phyloP scores from a whole-genome alignment of 1,140 invertebrate species.

The Philotrypesis tridentata region DNA sequence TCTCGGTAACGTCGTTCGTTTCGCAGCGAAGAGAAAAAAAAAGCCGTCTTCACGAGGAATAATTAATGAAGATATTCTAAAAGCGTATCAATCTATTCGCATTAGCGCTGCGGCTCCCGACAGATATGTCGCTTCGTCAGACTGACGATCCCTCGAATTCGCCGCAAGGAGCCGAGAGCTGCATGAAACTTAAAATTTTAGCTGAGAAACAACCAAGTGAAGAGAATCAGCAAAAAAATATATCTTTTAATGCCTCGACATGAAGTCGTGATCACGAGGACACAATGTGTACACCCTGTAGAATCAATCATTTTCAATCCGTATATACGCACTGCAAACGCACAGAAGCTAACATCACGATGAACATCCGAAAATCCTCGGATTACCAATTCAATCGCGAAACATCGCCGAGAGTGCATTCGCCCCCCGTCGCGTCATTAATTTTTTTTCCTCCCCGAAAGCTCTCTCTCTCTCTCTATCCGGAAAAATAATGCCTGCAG shows the following conservation, averaged over 20 bases:
- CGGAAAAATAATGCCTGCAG: background rate
- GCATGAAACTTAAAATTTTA: too few species aligned
- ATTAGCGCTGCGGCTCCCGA: background rate
- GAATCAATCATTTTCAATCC: background rate
- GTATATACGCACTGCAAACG: background rate
- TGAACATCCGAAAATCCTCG: slow-evolving; percentile 18
- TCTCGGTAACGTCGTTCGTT: background rate
- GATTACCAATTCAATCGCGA: slow-evolving; percentile 30
- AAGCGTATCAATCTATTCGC: slow-evolving; percentile 28
- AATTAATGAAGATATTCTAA: slow-evolving; percentile 32
- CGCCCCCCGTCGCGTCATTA: slow-evolving; percentile 4
- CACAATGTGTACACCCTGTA: too few species aligned
- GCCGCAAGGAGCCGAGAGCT: too few species aligned
- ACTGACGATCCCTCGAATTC: background rate
- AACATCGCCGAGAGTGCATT: background rate
- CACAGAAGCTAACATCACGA: background rate
- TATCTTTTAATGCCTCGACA: too few species aligned
- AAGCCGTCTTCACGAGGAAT: background rate
- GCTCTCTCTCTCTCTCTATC: too few species aligned
- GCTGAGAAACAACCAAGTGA: too few species aligned
- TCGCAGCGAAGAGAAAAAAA: background rate
- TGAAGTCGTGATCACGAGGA: too few species aligned
- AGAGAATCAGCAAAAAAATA: too few species aligned
- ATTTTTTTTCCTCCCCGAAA: slow-evolving; percentile 18
- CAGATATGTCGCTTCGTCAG: background rate